phyloP scores from a whole-genome alignment of 2,113 vertebrate species.

The Microtus pennsylvanicus region DNA sequence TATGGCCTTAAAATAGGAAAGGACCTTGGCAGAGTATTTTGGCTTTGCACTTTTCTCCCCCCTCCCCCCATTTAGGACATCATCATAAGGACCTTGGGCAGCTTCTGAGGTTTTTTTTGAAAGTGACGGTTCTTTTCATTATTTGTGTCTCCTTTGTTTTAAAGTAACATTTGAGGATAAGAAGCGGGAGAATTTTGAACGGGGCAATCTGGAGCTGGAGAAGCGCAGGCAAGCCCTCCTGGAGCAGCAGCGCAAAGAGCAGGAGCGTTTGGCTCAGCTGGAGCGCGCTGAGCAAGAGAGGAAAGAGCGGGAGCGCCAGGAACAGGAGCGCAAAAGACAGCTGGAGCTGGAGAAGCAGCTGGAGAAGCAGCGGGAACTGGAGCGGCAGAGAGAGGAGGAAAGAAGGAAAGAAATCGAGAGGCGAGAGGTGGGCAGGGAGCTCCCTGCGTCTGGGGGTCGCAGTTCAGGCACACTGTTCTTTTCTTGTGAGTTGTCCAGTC shows the following conservation, averaged over 20 bases:
- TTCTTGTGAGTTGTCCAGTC: fast-evolving
- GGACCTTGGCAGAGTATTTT: neutral
- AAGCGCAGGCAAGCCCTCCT: conserved; percentile 95
- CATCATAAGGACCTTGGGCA: neutral
- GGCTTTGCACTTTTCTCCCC: neutral
- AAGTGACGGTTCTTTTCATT: neutral
- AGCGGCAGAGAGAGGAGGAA: conserved; percentile 91
- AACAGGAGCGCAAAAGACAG: conserved; percentile 95
- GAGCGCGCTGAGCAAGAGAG: conserved; percentile 96
- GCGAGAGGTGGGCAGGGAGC: conserved; percentile 89
- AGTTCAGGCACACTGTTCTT: neutral
- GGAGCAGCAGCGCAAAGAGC: conserved; percentile 98
- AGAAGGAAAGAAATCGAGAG: conserved; percentile 94
- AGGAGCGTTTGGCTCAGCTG: conserved; percentile 94
- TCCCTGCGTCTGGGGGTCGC: fast-evolving
- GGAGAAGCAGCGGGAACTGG: conserved; percentile 92
- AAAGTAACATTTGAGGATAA: conserved; percentile 98
- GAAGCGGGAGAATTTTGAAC: conserved; percentile 98
- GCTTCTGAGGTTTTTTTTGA: neutral
- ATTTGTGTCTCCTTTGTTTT: neutral
- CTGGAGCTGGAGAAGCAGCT: conserved; percentile 95
- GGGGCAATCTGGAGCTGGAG: conserved; percentile 97
- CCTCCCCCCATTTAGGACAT: neutral
- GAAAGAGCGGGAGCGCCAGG: conserved; percentile 94
- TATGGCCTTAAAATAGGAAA: conserved; percentile 6